phyloP scores from a whole-genome alignment of 2,888 invertebrate genomes.

The Chloroclystis v-ata region DNA sequence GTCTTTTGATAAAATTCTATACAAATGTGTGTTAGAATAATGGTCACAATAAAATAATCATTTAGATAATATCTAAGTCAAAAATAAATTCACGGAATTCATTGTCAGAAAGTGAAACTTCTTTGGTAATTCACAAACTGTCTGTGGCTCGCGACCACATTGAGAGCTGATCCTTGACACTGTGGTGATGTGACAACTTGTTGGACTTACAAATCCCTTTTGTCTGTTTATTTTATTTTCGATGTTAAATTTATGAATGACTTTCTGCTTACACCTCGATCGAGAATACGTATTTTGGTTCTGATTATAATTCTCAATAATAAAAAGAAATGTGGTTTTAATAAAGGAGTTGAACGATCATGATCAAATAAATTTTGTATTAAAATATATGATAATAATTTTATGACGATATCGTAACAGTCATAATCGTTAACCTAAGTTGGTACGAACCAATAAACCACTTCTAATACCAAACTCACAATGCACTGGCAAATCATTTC shows the following conservation, averaged over 20 bases:
- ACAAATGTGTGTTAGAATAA: too few species aligned
- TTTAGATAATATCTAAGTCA: too few species aligned
- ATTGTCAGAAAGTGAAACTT: conserved; percentile 6
- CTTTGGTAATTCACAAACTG: background rate
- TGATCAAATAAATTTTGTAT: background rate
- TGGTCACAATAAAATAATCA: too few species aligned
- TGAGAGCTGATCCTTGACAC: conserved; percentile 47
- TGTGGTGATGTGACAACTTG: conserved; percentile 34
- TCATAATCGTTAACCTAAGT: too few species aligned
- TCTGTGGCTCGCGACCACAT: conserved; percentile 51
- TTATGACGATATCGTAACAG: too few species aligned
- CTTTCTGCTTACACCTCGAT: background rate
- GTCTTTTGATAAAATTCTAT: too few species aligned
- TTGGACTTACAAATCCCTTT: conserved; percentile 26
- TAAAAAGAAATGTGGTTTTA: too few species aligned
- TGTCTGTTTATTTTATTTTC: conserved; percentile 6
- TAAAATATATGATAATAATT: too few species aligned
- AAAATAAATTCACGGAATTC: too few species aligned
- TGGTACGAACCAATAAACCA: background rate
- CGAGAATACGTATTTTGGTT: too few species aligned
- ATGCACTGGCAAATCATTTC: conserved; percentile 10
- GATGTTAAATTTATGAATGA: conserved; percentile 4
- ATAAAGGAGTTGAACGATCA: too few species aligned
- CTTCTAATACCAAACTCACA: background rate
- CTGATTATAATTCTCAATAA: too few species aligned